Conservation (phyloP, 2,113 vertebrate genomes). For the mouse (Mus musculus) region DNA sequence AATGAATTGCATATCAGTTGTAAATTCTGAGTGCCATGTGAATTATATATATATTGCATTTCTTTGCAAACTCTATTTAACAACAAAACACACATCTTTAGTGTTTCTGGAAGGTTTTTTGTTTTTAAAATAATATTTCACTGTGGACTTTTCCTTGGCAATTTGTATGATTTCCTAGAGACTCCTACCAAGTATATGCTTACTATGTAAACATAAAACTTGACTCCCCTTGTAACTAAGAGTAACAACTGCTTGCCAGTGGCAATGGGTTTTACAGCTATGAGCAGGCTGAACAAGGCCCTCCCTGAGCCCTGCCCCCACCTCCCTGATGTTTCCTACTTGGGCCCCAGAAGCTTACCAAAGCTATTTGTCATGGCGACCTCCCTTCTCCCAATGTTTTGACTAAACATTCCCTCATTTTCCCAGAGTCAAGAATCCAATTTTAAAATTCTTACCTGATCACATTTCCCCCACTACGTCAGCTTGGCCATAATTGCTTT, state of each 20-base stretch:
- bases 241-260: neutral
- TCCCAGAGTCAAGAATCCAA: slow-evolving; percentile 47
- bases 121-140: slow-evolving; percentile 63
- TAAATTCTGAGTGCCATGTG: slow-evolving; percentile 64
- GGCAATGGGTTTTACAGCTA: neutral
- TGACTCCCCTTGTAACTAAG: slow-evolving; percentile 48
- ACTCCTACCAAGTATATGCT: slow-evolving; percentile 60
- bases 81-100: neutral
- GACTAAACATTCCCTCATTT: slow-evolving; percentile 55
- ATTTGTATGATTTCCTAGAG: slow-evolving; percentile 65
- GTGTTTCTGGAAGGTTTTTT: slow-evolving; percentile 51
- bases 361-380: neutral
- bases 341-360: neutral
- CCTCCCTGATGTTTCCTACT: slow-evolving; percentile 32
- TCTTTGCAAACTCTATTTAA: slow-evolving; percentile 53
- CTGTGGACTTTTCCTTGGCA: slow-evolving; percentile 69
- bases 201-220: slow-evolving; percentile 68
- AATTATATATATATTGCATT: slow-evolving; percentile 61
- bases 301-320: neutral
- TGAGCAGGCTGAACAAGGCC: neutral
- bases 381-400: neutral
- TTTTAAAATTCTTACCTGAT: slow-evolving; percentile 56
- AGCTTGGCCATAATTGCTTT: slow-evolving; percentile 60
- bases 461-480: slow-evolving; percentile 71
- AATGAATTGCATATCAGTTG: slow-evolving; percentile 61